These are phyloP conservation scores for Drosophila emarginata DNA, from an alignment of 2,888 invertebrate species.

Conservation along the genomic window DNA sequence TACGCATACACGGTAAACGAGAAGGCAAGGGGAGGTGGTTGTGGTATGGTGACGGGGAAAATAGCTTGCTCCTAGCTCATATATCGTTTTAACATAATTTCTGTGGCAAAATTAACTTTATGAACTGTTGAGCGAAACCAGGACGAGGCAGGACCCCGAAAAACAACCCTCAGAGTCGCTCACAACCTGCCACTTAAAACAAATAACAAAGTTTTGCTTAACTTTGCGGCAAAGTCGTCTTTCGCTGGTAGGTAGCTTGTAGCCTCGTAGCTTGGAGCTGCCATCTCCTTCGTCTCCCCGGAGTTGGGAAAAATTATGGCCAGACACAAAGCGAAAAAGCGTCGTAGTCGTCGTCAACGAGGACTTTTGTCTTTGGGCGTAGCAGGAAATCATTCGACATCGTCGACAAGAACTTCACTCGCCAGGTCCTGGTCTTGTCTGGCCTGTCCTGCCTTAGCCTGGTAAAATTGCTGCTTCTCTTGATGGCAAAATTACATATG, in stretches of 20 bases:
- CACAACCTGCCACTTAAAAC: slow-evolving; percentile 79
- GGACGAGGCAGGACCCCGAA: slow-evolving; percentile 23
- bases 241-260: slow-evolving; percentile 9
- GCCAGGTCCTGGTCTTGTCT: background rate
- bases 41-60: slow-evolving; percentile 32
- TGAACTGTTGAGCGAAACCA: slow-evolving; percentile 76
- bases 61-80: slow-evolving; percentile 53
- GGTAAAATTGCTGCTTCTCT: slow-evolving; percentile 30
- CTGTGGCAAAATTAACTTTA: slow-evolving; percentile 80
- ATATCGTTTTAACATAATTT: slow-evolving; percentile 80
- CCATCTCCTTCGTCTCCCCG: slow-evolving; percentile 21
- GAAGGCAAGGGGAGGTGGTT: background rate
- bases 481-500: slow-evolving; percentile 72
- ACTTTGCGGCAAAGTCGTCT: slow-evolving; percentile 68
- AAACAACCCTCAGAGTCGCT: slow-evolving; percentile 46
- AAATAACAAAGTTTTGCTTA: slow-evolving; percentile 79
- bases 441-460: slow-evolving; percentile 21
- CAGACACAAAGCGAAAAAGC: slow-evolving; percentile 72
- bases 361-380: slow-evolving; percentile 67
- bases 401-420: slow-evolving; percentile 44
- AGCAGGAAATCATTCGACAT: slow-evolving; percentile 67
- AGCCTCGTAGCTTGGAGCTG: slow-evolving; percentile 7
- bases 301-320: slow-evolving; percentile 69
- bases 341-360: slow-evolving; percentile 54
- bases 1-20: slow-evolving; percentile 12